A percentile compares a stretch with the other conserved stretches of the same genome.
These are phyloP conservation scores for Brachyopa scutellaris DNA, from an alignment of 2,888 invertebrate species.

Conservation along the genomic window DNA sequence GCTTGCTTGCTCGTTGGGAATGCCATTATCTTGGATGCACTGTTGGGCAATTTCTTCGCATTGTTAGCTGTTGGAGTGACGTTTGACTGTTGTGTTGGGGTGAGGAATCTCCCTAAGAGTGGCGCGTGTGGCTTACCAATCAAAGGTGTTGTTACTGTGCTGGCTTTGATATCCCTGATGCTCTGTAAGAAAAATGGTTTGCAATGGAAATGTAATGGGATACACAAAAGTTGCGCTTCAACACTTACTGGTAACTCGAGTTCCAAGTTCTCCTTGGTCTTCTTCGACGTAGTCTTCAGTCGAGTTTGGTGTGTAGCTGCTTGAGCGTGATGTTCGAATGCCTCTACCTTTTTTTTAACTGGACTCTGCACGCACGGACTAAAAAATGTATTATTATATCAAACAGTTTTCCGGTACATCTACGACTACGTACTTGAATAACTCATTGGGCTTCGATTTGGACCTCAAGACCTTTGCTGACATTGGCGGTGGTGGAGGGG, in stretches of 20 bases:
- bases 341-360: constrained; percentile 85
- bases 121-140: constrained; percentile 77
- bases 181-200: no score
- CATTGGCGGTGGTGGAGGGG: constrained; percentile 31
- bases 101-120: constrained; percentile 78
- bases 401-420: no score
- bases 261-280: constrained; percentile 77
- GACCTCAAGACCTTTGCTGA: constrained; percentile 76
- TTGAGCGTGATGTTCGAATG: constrained; percentile 83
- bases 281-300: constrained; percentile 74
- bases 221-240: no score
- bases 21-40: constrained; percentile 77
- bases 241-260: constrained; percentile 75
- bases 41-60: constrained; percentile 78
- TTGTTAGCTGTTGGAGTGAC: constrained; percentile 71
- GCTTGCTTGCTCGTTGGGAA: constrained; percentile 74
- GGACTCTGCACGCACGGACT: constrained; percentile 85
- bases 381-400: no score
- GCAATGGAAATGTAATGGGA: no score
- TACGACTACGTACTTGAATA: constrained; percentile 78
- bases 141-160: constrained; percentile 76
- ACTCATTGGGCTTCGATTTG: constrained; percentile 79
- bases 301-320: constrained; percentile 73
- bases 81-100: constrained; percentile 78
- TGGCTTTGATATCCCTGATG: constrained; percentile 46